Evolutionary conservation across 2,888 invertebrate genomes (phyloP), one percentile per base, ranked within the genome.

Genomic region (Agonopterix subpropinquella): DNA sequence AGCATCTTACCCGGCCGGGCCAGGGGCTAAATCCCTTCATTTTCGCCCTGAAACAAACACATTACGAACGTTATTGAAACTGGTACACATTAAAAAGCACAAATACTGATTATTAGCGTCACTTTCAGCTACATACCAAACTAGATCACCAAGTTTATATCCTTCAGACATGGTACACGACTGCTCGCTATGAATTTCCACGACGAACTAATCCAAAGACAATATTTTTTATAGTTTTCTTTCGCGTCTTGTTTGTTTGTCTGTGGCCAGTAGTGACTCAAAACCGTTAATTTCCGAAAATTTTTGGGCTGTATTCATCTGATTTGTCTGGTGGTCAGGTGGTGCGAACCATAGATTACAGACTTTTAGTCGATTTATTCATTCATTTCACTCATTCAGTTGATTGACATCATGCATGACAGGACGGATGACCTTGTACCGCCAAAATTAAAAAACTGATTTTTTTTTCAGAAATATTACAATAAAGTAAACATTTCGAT

Each of bases 21-120:
- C 98, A 98, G 58, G 97, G 96, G 62, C 96, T 95, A 89, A 96
- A 98, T 65, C 97, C 96, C 91, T 97, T 98, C 97, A 98, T 97
- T 92, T 97, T 98, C 52, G 98, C 97, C 98, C 98, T 98, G 92
- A 73, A 88, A 88, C 86, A 87, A 87, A 73, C 52, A 67, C 58
- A 62, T 53, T 37, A 48, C 47, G 57, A 47, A 28, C 47, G 51
- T 69, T 67, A 65, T 43, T 53, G 46, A 45, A 53, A 55, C 47
- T 44, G 18, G 1, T 55, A 53, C 48, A 15, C 18, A 41, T 47
- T 48, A 63, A 92, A 91, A 62, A 67, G 66, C 74, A 76, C 70
- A 70, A 70, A 63, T 59, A 56, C 49, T 58, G 54, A 47, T 49
- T 48, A 51, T 57, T 59, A 58, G 50, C 54, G 53, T 54, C 43